Conservation (phyloP, 1,140 invertebrate genomes). For the Orchestia grillus region DNA sequence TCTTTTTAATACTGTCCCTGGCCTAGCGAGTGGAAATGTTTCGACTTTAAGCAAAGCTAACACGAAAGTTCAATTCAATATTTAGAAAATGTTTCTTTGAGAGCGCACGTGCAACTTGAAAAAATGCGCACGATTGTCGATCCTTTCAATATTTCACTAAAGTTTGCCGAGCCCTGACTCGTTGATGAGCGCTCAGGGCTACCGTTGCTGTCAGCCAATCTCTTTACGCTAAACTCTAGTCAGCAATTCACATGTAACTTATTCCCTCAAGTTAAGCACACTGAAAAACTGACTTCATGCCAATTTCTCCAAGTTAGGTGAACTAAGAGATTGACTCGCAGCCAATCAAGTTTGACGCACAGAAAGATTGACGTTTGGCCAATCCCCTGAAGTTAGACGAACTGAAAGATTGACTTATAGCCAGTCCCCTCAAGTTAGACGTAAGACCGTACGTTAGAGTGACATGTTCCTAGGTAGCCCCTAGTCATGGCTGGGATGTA, state of each 20-base stretch:
- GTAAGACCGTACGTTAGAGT: background rate
- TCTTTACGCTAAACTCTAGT: no score
- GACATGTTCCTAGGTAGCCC: background rate
- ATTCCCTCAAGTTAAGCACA: no score
- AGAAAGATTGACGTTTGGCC: no score
- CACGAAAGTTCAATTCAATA: background rate
- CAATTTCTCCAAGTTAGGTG: no score
- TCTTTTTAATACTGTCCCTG: background rate
- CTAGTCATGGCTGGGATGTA: constrained; percentile 1
- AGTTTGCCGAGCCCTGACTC: background rate
- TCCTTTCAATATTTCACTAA: background rate
- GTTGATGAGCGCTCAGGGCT: background rate
- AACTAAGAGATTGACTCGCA: no score
- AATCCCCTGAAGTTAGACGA: no score
- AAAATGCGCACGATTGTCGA: background rate
- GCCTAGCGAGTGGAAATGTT: background rate
- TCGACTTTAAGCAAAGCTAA: background rate
- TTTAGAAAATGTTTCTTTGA: background rate
- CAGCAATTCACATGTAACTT: no score
- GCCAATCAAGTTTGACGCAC: no score
- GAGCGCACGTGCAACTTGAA: no score
- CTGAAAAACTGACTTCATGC: no score
- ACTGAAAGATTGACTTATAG: background rate
- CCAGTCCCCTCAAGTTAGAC: background rate
- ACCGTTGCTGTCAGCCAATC: background rate